Evolutionary conservation across 2,888 invertebrate genomes (phyloP).

Genomic region (Lepas anatifera): DNA sequence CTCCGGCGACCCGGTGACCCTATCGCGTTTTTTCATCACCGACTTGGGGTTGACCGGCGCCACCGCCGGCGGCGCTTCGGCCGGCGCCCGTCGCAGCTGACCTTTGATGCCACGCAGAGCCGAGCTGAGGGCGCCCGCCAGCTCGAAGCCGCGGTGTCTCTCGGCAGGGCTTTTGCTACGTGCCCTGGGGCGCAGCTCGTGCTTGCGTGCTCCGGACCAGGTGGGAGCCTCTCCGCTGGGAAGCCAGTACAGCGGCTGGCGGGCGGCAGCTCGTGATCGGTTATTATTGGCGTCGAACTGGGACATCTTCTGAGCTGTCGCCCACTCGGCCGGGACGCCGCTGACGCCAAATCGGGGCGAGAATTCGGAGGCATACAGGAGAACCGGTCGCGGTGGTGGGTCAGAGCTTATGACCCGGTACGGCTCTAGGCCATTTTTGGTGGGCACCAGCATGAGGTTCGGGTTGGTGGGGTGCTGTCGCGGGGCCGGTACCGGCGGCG

Average conservation of each 20-base stretch:
- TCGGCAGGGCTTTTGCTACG: slow-evolving; percentile 26
- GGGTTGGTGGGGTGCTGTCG: slow-evolving; percentile 21
- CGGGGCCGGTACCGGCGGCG: slow-evolving; percentile 19
- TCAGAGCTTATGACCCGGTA: slow-evolving; percentile 5
- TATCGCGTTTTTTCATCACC: slow-evolving; percentile 23
- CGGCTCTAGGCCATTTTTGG: slow-evolving; percentile 25
- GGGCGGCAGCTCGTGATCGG: neutral
- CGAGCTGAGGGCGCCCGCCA: neutral
- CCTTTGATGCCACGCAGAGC: neutral
- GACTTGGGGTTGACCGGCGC: slow-evolving; percentile 17
- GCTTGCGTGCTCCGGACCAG: neutral
- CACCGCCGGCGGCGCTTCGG: slow-evolving; percentile 10
- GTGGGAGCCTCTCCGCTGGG: neutral
- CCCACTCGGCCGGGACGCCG: neutral
- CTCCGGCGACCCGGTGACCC: slow-evolving; percentile 17
- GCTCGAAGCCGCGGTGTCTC: slow-evolving; percentile 13
- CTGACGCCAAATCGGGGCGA: too few species aligned
- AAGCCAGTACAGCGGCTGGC: slow-evolving; percentile 7
- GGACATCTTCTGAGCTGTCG: neutral
- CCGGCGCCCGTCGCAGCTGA: neutral
- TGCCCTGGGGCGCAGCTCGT: slow-evolving; percentile 22
- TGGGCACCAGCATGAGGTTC: slow-evolving; percentile 24
- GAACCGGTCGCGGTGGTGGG: slow-evolving; percentile 1
- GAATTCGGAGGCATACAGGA: slow-evolving; percentile 4
- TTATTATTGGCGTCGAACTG: slow-evolving; percentile 18